Evolutionary conservation across 2,113 vertebrate species (phyloP).

Genomic region (Thinocorus orbignyianus): DNA sequence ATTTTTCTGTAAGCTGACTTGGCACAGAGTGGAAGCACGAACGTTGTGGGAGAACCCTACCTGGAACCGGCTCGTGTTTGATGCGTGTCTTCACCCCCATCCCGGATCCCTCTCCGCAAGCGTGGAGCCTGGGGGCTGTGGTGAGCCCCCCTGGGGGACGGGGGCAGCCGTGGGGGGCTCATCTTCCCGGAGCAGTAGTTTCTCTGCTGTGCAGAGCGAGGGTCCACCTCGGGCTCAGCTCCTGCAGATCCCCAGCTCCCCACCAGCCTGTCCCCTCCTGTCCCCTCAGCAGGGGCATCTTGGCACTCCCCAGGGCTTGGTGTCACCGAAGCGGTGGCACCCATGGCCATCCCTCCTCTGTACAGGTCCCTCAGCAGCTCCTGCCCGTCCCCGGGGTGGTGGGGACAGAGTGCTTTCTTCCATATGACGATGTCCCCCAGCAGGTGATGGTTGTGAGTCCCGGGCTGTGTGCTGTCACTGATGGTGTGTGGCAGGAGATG

Average conservation of each 20-base stretch:
- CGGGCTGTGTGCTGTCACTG: constrained; percentile 56
- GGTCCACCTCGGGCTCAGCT: not conserved
- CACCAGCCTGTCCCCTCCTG: rapidly evolving
- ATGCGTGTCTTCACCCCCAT: not conserved
- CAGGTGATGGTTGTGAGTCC: constrained; percentile 16
- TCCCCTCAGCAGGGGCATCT: not conserved
- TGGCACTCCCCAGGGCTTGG: not conserved
- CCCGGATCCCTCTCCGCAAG: not conserved
- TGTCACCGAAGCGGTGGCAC: not conserved
- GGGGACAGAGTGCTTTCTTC: constrained; percentile 59
- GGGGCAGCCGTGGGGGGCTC: not conserved
- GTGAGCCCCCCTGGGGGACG: not conserved
- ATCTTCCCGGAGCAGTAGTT: not conserved
- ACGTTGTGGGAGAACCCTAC: not conserved
- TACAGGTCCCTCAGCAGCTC: not conserved
- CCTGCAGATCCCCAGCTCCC: not conserved
- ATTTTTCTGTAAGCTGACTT: constrained; percentile 31
- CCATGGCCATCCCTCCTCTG: not conserved
- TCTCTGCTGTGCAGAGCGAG: constrained; percentile 66
- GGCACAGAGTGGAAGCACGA: not conserved
- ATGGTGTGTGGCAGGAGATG: constrained; percentile 62
- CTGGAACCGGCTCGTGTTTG: not conserved
- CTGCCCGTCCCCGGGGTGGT: constrained; percentile 1
- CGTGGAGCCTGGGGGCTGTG: not conserved
- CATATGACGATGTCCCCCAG: constrained; percentile 59